Conservation (phyloP, 2,888 invertebrate genomes). For the Heliconius charithonia region DNA sequence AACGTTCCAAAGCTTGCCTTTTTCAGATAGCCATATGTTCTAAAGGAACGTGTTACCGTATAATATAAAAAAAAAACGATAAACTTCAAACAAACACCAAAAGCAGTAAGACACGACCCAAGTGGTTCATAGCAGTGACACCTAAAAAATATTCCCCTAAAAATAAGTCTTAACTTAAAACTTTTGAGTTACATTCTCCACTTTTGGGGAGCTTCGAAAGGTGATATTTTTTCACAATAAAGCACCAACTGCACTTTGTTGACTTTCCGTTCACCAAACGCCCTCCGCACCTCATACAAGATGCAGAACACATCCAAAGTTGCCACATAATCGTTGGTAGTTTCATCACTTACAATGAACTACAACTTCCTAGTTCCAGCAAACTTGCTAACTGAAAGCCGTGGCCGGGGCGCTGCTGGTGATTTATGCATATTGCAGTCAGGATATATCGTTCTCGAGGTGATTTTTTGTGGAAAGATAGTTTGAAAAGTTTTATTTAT, state of each 20-base stretch:
- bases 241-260: conserved; percentile 37
- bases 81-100: background rate
- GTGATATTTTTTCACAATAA: conserved; percentile 17
- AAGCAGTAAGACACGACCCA: background rate
- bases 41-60: no score
- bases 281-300: conserved; percentile 38
- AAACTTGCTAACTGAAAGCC: conserved; percentile 41
- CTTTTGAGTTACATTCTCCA: background rate
- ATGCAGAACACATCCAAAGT: conserved; percentile 45
- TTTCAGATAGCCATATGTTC: no score
- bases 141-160: no score
- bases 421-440: conserved; percentile 44
- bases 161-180: background rate
- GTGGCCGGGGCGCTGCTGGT: conserved; percentile 20
- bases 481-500: conserved; percentile 8
- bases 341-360: conserved; percentile 48
- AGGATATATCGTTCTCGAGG: conserved; percentile 25
- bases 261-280: conserved; percentile 37
- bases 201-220: background rate
- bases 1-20: no score
- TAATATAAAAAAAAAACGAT: no score
- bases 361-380: conserved; percentile 42
- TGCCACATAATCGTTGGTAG: conserved; percentile 45
- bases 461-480: conserved; percentile 17
- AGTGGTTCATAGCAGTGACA: background rate